Base-by-base conservation (phyloP, 1,140 invertebrate species). In the Physella acuta region DNA sequence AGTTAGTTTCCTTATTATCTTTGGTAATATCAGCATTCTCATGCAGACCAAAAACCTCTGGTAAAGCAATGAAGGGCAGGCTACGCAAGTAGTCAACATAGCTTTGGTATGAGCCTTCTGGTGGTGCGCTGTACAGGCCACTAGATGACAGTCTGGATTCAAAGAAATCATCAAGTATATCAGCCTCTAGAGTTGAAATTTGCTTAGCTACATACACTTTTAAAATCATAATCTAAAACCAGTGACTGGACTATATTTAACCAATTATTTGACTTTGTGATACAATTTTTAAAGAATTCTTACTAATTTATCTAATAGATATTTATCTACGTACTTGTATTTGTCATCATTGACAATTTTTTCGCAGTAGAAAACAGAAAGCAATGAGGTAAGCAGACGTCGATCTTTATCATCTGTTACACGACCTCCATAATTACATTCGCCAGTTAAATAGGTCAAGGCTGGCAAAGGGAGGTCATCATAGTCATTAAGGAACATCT, bases 371-470 rank as follows among this genome's bases (percentile, higher is more conserved):
- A 83, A 81, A 63, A 83, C 83, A 33, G 77, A 75, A 11, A 85
- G 75, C 0, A 85, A 68, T 3, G 82, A 82, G 20, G 76, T 72
- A 0, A 85, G 78, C 4, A 85, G 80, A 49, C 84, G 77, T 53
- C 83, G 72, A 68, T 85, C 84, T 74, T 85, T 85, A 72, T 85
- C 84, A 61, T 85, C 84, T 33, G 84, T 85, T 4, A 85, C 84
- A 72, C 84, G 78, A 33, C 84, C 84, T 20, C 96, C 96, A 82
- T 98, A 98, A 82, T 97, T 94, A 20, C 97, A 95, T 85, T 98
- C 95, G 33, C 95, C 95, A 51, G 98, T 90, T 67, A 86, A 76
- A 61, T 86, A 86, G 14, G 77, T 77, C n/a, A 86, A 67, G 34
- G 85, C 84, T 28, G 79, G 79, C 30, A 86, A 75, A 17, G 84